Conservation (phyloP, 2,113 vertebrate species). For the Psittacara wagleri region DNA sequence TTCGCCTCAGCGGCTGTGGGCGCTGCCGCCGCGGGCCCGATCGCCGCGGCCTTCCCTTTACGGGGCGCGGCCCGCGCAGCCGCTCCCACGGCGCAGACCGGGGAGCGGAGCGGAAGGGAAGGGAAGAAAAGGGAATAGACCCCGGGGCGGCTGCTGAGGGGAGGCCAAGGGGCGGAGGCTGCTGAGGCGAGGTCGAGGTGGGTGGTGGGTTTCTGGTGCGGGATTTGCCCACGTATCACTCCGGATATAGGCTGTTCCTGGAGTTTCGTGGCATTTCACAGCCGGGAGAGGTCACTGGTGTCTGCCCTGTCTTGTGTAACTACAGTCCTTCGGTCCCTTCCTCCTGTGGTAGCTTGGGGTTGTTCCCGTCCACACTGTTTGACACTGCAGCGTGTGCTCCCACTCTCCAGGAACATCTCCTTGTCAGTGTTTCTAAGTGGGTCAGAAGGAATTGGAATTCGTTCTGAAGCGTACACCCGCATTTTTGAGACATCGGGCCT, state of each 20-base stretch:
- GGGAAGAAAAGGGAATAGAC: no score
- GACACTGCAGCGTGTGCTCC: accelerated
- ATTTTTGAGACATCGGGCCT: background rate
- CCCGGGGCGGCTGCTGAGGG: background rate
- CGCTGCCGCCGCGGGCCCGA: background rate
- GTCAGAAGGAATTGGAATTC: background rate
- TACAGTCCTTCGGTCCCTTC: accelerated
- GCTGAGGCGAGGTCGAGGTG: background rate
- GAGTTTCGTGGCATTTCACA: background rate
- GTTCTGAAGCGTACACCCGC: accelerated
- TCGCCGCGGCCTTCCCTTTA: background rate
- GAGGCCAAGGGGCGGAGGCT: background rate
- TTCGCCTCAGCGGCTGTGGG: background rate
- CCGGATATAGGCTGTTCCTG: accelerated
- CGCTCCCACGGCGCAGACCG: background rate
- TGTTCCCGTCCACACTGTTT: accelerated
- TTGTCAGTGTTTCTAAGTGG: background rate
- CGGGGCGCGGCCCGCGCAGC: background rate
- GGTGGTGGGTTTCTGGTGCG: background rate
- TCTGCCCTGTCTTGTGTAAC: background rate
- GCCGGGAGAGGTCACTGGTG: no score
- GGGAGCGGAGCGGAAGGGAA: background rate
- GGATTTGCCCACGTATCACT: accelerated
- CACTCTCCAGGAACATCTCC: background rate
- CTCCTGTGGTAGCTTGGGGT: accelerated